These are phyloP conservation scores for Cheilinus undulatus DNA, from an alignment of 2,113 vertebrate species.

Conservation along the genomic window DNA sequence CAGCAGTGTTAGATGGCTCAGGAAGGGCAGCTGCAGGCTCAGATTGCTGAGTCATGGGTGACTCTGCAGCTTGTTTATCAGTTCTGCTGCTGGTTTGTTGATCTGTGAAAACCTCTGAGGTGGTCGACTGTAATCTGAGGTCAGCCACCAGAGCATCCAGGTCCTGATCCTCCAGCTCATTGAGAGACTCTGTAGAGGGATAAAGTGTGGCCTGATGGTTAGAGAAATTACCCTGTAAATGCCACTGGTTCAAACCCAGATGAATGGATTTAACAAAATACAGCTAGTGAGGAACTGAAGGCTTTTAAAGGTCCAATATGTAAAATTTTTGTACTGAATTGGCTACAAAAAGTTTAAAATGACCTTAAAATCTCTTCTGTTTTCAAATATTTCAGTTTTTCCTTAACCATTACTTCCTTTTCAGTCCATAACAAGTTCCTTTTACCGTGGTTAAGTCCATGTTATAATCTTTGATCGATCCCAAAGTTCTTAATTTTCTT, in stretches of 20 bases:
- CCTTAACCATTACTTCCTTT: no score
- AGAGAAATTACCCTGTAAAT: background rate
- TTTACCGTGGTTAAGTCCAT: no score
- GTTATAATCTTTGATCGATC: no score
- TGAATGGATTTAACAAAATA: background rate
- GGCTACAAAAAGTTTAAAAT: no score
- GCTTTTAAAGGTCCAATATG: no score
- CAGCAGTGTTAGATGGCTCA: background rate
- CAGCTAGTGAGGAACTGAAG: no score
- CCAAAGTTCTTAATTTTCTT: no score
- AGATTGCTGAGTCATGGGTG: background rate
- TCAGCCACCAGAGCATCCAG: conserved; percentile 93
- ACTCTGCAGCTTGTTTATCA: background rate
- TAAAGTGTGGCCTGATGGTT: background rate
- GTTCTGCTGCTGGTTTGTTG: background rate
- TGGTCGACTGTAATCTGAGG: conserved; percentile 78
- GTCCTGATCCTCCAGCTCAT: conserved; percentile 91
- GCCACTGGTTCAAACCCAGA: background rate
- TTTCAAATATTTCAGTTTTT: no score
- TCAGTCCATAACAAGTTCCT: no score
- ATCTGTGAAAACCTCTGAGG: background rate
- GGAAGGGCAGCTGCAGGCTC: background rate
- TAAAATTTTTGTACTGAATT: no score
- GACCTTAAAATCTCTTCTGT: no score
- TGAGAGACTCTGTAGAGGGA: conserved; percentile 85